Evolutionary conservation across 2,888 invertebrate species (phyloP), one percentile per base, ranked within the genome.

Genomic region (Cephus nigrinus): DNA sequence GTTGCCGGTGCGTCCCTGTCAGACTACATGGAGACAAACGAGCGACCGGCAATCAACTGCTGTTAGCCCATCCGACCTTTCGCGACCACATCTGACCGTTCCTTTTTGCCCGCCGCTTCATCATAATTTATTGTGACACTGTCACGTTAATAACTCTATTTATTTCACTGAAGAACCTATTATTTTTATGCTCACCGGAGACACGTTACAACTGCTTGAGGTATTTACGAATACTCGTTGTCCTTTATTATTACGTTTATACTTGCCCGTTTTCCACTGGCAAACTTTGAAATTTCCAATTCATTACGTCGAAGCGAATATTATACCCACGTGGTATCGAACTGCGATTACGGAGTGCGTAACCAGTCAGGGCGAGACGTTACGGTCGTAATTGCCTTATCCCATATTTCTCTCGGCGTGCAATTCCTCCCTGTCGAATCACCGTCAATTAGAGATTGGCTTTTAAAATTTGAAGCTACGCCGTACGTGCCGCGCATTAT

Each of bases 111-210:
- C 88, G 86, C 87, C 89, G 89, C 89, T 91, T 91, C 91, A 89
- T 91, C 91, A 91, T 91, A 91, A 91, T 91, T 91, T 91, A 91
- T 91, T 87, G 90, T 89, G 89, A 91, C 91, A 90, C 88, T 86
- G 90, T 88, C 90, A 88, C 90, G 90, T 91, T 91, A 91, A 91
- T 91, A 91, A 91, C 91, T 91, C 91, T 90, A 91, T 91, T 91
- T 91, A 91, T 91, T 91, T 91, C 90, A 89, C 89, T 90, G 87
- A 86, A 87, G 86, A 85, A 83, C 86, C 85, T 87, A 87, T 87
- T 88, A 88, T 87, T 88, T 87, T 87, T 87, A 86, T 82, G 86
- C 83, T 80, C 81, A 82, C 84, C 82, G 78, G 80, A 75, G 32
- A 31, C 55, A 55, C 55, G 55, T 55, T 55, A 15, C 55, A 55